Percentiles rank a stretch among this genome's conserved stretches.
These are phyloP conservation scores for Herminia tarsipennalis DNA, from an alignment of 2,888 invertebrate genomes.

Conservation along the genomic window DNA sequence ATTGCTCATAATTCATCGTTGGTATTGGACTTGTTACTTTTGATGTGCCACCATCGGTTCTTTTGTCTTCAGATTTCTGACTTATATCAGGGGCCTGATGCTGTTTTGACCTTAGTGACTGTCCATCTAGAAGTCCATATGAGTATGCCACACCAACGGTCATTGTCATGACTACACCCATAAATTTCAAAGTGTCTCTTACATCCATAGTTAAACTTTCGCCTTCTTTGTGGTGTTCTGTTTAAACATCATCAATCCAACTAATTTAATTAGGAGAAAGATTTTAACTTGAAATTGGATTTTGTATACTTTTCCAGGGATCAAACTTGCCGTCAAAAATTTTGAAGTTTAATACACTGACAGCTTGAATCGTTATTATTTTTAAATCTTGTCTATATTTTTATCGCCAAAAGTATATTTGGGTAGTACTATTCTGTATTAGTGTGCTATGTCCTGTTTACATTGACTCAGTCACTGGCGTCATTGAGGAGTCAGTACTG, in stretches of 20 bases:
- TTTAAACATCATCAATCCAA: background rate
- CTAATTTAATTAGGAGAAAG: background rate
- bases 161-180: constrained; percentile 64
- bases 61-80: constrained; percentile 41
- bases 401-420: background rate
- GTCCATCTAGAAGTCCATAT: constrained; percentile 56
- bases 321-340: constrained; percentile 31
- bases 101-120: constrained; percentile 1
- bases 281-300: constrained; percentile 10
- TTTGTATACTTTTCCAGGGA: constrained; percentile 18
- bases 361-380: constrained; percentile 5
- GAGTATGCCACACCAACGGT: constrained; percentile 65
- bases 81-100: background rate
- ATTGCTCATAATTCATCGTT: background rate
- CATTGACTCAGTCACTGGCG: no score
- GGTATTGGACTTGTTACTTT: background rate
- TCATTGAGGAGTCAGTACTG: constrained; percentile 7
- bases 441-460: no score
- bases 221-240: no score
- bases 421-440: no score
- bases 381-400: constrained; percentile 11
- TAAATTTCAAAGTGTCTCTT: constrained; percentile 62
- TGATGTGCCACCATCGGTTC: constrained; percentile 45
- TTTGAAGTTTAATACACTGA: constrained; percentile 10
- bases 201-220: no score